phyloP scores from a whole-genome alignment of 2,888 invertebrate genomes.

The Hypolimnas misippus region DNA sequence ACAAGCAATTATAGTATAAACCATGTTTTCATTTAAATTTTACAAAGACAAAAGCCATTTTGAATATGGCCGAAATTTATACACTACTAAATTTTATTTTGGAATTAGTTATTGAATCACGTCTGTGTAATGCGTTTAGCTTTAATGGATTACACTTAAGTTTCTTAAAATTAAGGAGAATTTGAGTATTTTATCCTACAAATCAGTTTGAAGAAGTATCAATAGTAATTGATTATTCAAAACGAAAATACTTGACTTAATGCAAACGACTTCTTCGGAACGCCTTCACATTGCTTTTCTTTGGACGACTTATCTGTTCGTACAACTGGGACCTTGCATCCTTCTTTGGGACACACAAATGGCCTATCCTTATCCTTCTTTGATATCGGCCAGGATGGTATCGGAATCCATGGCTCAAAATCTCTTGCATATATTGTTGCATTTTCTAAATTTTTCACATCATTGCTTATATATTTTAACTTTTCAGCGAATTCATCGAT shows the following conservation, averaged over 20 bases:
- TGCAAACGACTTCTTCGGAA: conserved; percentile 54
- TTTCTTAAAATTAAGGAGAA: too few relatives aligned
- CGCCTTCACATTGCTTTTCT: conserved; percentile 52
- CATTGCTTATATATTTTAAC: conserved; percentile 13
- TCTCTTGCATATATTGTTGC: conserved; percentile 49
- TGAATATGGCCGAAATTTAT: too few relatives aligned
- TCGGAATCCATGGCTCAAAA: conserved; percentile 69
- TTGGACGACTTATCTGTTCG: conserved; percentile 42
- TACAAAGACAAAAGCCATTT: background rate
- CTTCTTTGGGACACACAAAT: conserved; percentile 58
- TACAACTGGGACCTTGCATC: conserved; percentile 55
- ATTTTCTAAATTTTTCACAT: background rate
- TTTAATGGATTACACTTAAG: too few relatives aligned
- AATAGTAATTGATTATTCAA: too few relatives aligned
- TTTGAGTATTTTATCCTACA: too few relatives aligned
- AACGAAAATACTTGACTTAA: background rate
- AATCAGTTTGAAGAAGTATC: too few relatives aligned
- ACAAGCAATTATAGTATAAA: too few relatives aligned
- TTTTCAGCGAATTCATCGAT: conserved; percentile 13
- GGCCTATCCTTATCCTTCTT: conserved; percentile 47
- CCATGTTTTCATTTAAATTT: background rate
- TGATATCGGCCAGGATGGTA: conserved; percentile 65
- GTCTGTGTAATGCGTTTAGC: too few relatives aligned
- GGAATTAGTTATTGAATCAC: too few relatives aligned
- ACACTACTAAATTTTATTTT: too few relatives aligned